Percentiles rank a stretch among this genome's conserved stretches.
Evolutionary conservation across 2,888 invertebrate genomes (phyloP).

Genomic region (Rhamphomyia laevipes): DNA sequence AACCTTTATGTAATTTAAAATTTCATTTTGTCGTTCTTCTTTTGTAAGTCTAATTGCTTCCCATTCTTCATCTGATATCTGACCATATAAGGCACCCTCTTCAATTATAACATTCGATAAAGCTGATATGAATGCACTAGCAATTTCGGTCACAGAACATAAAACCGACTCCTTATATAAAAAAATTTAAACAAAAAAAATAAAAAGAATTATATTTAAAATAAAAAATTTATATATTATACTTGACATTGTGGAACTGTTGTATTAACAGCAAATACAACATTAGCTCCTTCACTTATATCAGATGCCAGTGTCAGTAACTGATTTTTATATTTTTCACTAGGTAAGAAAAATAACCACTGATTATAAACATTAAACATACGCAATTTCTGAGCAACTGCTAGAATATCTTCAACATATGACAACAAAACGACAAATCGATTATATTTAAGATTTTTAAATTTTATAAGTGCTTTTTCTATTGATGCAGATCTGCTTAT

Average conservation of each 20-base stretch:
- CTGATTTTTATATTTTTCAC: slow-evolving; percentile 33
- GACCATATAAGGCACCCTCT: slow-evolving; percentile 58
- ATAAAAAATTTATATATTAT: slow-evolving; percentile 4
- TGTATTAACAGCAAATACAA: slow-evolving; percentile 63
- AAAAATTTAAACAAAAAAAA: slow-evolving; percentile 10
- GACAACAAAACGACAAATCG: slow-evolving; percentile 30
- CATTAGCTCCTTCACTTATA: slow-evolving; percentile 65
- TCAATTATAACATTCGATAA: slow-evolving; percentile 55
- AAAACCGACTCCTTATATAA: slow-evolving; percentile 47
- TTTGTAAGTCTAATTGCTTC: slow-evolving; percentile 64
- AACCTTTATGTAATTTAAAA: slow-evolving; percentile 36
- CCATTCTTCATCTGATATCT: slow-evolving; percentile 78
- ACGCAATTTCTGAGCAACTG: slow-evolving; percentile 50
- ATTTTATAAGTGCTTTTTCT: slow-evolving; percentile 22
- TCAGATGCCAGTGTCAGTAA: slow-evolving; percentile 44
- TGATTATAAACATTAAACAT: slow-evolving; percentile 63
- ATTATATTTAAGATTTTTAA: slow-evolving; percentile 21
- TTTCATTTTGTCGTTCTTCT: slow-evolving; percentile 48
- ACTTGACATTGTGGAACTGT: slow-evolving; percentile 50
- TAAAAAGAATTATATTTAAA: background rate
- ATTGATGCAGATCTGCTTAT: slow-evolving; percentile 25
- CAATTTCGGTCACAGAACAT: slow-evolving; percentile 57
- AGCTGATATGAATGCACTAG: slow-evolving; percentile 53
- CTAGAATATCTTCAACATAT: slow-evolving; percentile 46
- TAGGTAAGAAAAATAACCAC: slow-evolving; percentile 66